Conservation (phyloP, 2,797 vertebrate genomes). For the Spinus pinus region DNA sequence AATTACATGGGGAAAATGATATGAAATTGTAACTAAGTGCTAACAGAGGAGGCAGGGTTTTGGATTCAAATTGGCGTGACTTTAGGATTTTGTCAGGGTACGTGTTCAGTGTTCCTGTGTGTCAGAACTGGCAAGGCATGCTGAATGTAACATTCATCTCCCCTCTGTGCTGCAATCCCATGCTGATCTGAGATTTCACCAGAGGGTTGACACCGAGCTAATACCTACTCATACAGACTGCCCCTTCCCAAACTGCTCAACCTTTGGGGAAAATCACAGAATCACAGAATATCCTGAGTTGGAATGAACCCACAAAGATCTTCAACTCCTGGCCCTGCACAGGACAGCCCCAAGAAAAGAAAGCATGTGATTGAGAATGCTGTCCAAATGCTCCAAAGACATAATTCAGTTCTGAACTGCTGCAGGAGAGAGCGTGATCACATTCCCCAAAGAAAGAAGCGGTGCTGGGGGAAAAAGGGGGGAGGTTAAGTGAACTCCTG, state of each 20-base stretch:
- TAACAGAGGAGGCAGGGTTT: conserved; percentile 3
- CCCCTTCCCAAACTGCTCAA: neutral
- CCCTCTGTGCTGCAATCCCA: neutral
- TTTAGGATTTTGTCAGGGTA: neutral
- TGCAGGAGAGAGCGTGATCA: neutral
- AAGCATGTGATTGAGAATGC: neutral
- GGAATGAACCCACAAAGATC: neutral
- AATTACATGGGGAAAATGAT: neutral
- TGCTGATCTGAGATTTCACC: neutral
- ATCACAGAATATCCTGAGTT: neutral
- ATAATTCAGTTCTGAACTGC: neutral
- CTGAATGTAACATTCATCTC: neutral
- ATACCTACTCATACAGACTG: neutral
- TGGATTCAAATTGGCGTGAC: neutral
- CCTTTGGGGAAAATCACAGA: neutral
- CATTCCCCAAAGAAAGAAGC: neutral
- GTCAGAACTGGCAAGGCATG: neutral
- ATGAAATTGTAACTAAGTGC: neutral
- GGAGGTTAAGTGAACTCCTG: neutral
- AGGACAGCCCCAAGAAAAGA: neutral
- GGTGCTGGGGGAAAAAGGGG: rapidly evolving
- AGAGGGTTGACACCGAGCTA: neutral
- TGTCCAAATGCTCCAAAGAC: neutral
- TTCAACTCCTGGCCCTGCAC: neutral
- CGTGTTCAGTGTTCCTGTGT: neutral